Evolutionary conservation across 2,797 vertebrate species (phyloP), one percentile per base, ranked within the genome.

Genomic region (Schizothorax lantsangensis): DNA sequence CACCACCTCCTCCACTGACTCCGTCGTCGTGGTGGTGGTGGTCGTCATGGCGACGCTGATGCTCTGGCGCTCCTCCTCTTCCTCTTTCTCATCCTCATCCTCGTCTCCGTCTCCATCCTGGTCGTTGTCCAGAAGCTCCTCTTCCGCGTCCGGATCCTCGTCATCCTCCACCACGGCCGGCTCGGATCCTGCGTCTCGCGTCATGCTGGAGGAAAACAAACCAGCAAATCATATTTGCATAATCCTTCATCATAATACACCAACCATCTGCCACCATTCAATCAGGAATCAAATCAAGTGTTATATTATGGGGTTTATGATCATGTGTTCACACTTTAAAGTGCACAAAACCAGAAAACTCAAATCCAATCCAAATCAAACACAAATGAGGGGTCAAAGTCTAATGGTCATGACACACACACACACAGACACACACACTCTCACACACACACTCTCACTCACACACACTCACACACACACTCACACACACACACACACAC

Each of bases 1-100:
- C 85, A 99, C 98, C 71, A 99, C 98, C 90, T 99, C 98, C 92
- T 99, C 98, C 81, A 99, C 97, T 0, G 98, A 99, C 89, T 99
- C 98, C 0, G 97, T 98, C 62, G 98, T 99, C 43, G 98, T 99
- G 64, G 96, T 97, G 59, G 98, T 97, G 64, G 91, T 95, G 54
- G 90, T 98, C 0, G 97, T 98, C 94, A 98, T 98, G 88, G 97
- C 98, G 21, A 97, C 94, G 82, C 95, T 97, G 90, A 97, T 97
- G 0, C 96, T 96, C 59, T 96, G 95, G 10, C 96, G 96, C 40
- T 93, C 96, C 0, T 96, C 96, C 0, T 93, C 94, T 36, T 97
- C 97, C 0, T 93, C 94, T 36, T 97, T 96, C 6, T 95, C 96
- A 6, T 92, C 95, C 0, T 91, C 95, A 45, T 96, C 96, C 0